phyloP scores from a whole-genome alignment of 2,797 vertebrate species.

The Sorex maritimensis region DNA sequence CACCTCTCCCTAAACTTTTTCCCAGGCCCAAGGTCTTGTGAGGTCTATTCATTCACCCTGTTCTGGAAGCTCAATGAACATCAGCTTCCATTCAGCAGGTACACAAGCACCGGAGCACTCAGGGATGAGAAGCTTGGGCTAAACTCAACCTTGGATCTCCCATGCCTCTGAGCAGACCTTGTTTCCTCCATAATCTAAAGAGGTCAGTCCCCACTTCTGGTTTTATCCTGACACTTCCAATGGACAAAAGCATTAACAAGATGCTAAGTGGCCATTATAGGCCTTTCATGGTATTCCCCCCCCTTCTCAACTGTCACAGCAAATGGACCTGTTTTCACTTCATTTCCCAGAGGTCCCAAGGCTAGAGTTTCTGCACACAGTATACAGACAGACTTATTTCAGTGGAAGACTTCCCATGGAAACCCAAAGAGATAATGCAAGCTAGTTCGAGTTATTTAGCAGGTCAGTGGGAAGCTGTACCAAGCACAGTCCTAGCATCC shows the following conservation, averaged over 20 bases:
- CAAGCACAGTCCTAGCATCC: not conserved
- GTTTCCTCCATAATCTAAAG: not conserved
- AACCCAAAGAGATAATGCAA: not conserved
- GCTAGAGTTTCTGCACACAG: not conserved
- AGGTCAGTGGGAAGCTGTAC: not conserved
- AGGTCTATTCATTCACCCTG: not conserved
- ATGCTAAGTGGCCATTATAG: not conserved
- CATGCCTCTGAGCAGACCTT: not conserved
- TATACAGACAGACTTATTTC: not conserved
- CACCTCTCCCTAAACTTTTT: too few species aligned
- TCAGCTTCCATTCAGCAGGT: not conserved
- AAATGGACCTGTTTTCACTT: not conserved
- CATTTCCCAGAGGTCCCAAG: not conserved
- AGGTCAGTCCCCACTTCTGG: accelerated
- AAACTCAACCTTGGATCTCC: not conserved
- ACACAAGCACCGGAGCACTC: not conserved
- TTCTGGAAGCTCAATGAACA: too few species aligned
- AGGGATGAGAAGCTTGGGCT: not conserved
- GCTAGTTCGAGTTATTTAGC: not conserved
- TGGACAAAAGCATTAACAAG: not conserved
- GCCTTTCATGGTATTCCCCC: not conserved
- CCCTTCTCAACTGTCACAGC: not conserved
- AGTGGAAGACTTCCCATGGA: not conserved
- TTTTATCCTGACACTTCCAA: not conserved
- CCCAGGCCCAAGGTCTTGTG: not conserved